Evolutionary conservation across 2,797 vertebrate species (phyloP).

Genomic region (Pseudochirops corinnae): DNA sequence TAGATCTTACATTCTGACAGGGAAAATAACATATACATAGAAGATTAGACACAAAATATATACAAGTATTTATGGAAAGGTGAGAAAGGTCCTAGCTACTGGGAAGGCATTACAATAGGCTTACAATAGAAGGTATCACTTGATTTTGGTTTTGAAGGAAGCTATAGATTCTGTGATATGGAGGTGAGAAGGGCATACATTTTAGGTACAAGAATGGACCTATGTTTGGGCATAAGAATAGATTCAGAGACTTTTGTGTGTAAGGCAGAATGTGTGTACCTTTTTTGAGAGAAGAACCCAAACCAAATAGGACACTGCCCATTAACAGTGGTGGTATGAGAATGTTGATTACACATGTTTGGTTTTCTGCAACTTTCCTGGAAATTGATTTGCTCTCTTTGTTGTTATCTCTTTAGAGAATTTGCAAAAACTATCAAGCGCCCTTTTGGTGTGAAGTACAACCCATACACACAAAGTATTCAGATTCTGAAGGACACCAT

Average conservation of each 20-base stretch:
- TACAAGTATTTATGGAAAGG: not conserved
- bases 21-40: not conserved
- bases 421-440: conserved; percentile 98
- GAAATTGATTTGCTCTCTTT: conserved; percentile 44
- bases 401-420: conserved; percentile 88
- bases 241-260: not conserved
- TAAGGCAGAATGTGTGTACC: not conserved
- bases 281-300: not conserved
- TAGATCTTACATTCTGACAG: not conserved
- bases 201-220: not conserved
- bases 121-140: not conserved
- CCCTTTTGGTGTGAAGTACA: conserved; percentile 96
- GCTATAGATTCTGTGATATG: not conserved
- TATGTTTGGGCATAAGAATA: not conserved
- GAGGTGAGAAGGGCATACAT: not conserved
- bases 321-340: not conserved
- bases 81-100: not conserved
- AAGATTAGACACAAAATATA: not conserved
- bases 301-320: not conserved
- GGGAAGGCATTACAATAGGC: not conserved
- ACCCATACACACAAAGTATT: conserved; percentile 96
- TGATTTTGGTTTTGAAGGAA: not conserved
- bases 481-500: conserved; percentile 93
- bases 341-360: not conserved
- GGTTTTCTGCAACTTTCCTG: conserved; percentile 35